phyloP scores from a whole-genome alignment of 2,797 vertebrate species.

The Melanotaenia nigrans region DNA sequence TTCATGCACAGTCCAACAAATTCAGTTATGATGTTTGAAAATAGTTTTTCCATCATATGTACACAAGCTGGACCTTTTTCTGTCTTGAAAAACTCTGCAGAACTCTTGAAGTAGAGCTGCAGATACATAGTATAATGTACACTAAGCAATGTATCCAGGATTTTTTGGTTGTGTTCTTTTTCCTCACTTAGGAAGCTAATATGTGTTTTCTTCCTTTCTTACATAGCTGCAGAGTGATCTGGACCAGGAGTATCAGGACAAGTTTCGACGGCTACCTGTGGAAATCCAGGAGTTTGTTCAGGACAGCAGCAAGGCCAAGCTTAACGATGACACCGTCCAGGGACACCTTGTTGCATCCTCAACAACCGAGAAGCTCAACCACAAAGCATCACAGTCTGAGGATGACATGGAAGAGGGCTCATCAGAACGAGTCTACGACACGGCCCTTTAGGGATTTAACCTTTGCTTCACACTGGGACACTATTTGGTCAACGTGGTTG shows the following conservation, averaged over 20 bases:
- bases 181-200: not conserved
- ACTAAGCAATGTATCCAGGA: not conserved
- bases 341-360: slow-evolving; percentile 81
- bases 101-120: not conserved
- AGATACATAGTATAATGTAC: not conserved
- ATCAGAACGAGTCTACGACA: slow-evolving; percentile 89
- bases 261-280: slow-evolving; percentile 95
- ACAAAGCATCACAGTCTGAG: slow-evolving; percentile 87
- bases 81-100: not conserved
- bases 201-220: not conserved
- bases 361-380: slow-evolving; percentile 85
- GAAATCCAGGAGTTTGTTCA: slow-evolving; percentile 99
- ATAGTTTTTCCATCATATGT: not conserved
- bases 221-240: slow-evolving; percentile 92
- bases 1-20: not conserved
- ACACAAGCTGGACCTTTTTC: not conserved
- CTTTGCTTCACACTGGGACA: slow-evolving; percentile 62
- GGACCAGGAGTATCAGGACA: slow-evolving; percentile 99
- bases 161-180: not conserved
- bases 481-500: slow-evolving; percentile 60
- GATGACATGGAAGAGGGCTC: slow-evolving; percentile 87
- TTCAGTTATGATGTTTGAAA: not conserved
- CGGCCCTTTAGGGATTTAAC: slow-evolving; percentile 85
- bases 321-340: slow-evolving; percentile 77
- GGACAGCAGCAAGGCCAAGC: slow-evolving; percentile 92